A percentile compares a stretch with the other conserved stretches of the same genome.
These are phyloP conservation scores for Hydrolagus affinis DNA, from an alignment of 2,113 vertebrate species.

Conservation along the genomic window DNA sequence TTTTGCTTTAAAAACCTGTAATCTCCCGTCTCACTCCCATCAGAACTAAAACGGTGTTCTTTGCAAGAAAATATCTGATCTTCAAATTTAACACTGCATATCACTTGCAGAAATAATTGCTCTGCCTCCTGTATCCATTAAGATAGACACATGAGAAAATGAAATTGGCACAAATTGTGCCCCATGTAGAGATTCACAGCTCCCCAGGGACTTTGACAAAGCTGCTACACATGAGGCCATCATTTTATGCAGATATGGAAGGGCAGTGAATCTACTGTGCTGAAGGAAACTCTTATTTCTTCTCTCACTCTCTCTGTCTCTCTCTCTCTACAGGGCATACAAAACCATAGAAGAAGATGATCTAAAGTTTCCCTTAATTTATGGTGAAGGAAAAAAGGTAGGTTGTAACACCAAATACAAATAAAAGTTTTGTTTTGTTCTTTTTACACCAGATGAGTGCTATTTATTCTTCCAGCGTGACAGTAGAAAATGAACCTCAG, in stretches of 20 bases:
- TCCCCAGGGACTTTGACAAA: not conserved
- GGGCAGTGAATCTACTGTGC: slow-evolving; percentile 17
- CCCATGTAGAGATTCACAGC: not conserved
- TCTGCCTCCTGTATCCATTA: not conserved
- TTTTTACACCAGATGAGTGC: not conserved
- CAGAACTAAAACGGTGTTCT: too few species aligned
- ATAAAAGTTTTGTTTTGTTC: not conserved
- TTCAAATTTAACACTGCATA: not conserved
- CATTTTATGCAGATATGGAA: not conserved
- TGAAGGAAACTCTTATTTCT: slow-evolving; percentile 47
- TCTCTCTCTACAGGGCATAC: slow-evolving; percentile 61
- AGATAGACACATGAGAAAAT: not conserved
- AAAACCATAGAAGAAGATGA: slow-evolving; percentile 79
- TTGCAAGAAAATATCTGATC: not conserved
- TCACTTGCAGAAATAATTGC: slow-evolving; percentile 1
- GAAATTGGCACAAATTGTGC: not conserved
- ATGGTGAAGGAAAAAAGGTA: slow-evolving; percentile 85
- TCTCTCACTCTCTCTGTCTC: too few species aligned
- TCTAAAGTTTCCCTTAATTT: slow-evolving; percentile 73
- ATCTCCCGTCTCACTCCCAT: not conserved
- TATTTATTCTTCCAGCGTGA: not conserved
- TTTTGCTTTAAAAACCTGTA: not conserved
- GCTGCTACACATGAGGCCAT: not conserved
- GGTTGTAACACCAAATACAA: slow-evolving; percentile 6
- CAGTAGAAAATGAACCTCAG: not conserved